Evolutionary conservation across 2,113 vertebrate species (phyloP).

Genomic region (Mandrillus leucophaeus): DNA sequence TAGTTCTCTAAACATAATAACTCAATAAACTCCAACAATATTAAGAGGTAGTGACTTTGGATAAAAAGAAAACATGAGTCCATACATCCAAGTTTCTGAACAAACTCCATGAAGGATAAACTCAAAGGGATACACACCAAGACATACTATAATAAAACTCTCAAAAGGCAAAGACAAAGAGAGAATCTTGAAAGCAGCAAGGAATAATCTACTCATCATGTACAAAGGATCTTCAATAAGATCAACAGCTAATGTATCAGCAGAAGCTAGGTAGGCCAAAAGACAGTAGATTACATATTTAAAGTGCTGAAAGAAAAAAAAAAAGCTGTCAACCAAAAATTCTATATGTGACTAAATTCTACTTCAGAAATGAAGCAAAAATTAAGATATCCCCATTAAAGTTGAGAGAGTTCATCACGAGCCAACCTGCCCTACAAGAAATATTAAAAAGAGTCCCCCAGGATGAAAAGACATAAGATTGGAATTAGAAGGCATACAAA

Average conservation of each 20-base stretch:
- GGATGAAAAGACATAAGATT: neutral
- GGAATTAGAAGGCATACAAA: neutral
- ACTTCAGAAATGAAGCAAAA: neutral
- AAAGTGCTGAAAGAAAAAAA: neutral
- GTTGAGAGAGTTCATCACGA: neutral
- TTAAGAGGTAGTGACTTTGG: neutral
- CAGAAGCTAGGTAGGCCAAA: neutral
- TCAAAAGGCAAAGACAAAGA: neutral
- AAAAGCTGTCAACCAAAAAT: neutral
- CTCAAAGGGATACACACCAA: neutral
- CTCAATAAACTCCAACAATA: neutral
- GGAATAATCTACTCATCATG: neutral
- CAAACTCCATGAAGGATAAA: neutral
- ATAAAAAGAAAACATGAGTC: neutral
- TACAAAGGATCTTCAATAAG: neutral
- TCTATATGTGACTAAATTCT: neutral
- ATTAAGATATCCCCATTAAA: neutral
- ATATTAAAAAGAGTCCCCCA: neutral
- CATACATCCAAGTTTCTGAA: neutral
- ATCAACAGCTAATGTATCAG: neutral
- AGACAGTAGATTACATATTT: neutral
- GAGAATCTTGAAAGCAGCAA: neutral
- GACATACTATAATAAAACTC: neutral
- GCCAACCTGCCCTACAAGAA: neutral
- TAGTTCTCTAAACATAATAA: neutral